Evolutionary conservation across 2,113 vertebrate species (phyloP), one percentile per base, ranked within the genome.

Genomic region (Raja brachyura): DNA sequence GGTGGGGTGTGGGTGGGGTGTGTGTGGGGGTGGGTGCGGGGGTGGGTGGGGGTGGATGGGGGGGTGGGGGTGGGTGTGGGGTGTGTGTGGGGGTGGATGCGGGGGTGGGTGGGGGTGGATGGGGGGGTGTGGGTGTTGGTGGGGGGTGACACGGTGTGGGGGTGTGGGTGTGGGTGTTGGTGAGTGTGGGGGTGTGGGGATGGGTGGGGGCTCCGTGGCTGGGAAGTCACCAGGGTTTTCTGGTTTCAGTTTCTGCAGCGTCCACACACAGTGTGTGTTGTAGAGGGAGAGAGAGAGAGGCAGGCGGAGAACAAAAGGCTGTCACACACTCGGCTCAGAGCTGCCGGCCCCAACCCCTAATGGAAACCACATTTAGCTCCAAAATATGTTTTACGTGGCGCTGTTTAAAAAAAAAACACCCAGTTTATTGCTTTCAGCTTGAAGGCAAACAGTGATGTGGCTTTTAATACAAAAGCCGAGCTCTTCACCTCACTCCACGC

Each of bases 311-410:
- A 95, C 95, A 95, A 96, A 94, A 97, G 96, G 95, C 95, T 96
- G 95, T 96, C 95, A 96, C 95, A 96, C 96, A 95, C 95, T 97
- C 95, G 94, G 96, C 96, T 96, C 96, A 97, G 97, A 94, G 95
- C 39, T 95, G 96, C 96, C 96, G 96, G 96, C 96, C 95, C 93
- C 94, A 95, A 96, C 39, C 39, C 96, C 95, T 97, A 97, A 98
- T 96, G 96, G 96, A 96, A 98, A 97, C 96, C 97, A 97, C 97
- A 97, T 97, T 98, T 97, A 96, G 93, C 94, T 93, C 95, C 95
- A 96, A 97, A 97, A 97, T 95, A 95, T 95, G 95, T 96, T 96
- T 97, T 96, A 96, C 94, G 96, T 97, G 97, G 97, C 97, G 96
- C 95, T 94, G 93, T 94, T 94, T 94, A 94, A 95, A 96, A 48